Evolutionary conservation across 2,797 vertebrate species (phyloP).

Genomic region (Gypaetus barbatus): DNA sequence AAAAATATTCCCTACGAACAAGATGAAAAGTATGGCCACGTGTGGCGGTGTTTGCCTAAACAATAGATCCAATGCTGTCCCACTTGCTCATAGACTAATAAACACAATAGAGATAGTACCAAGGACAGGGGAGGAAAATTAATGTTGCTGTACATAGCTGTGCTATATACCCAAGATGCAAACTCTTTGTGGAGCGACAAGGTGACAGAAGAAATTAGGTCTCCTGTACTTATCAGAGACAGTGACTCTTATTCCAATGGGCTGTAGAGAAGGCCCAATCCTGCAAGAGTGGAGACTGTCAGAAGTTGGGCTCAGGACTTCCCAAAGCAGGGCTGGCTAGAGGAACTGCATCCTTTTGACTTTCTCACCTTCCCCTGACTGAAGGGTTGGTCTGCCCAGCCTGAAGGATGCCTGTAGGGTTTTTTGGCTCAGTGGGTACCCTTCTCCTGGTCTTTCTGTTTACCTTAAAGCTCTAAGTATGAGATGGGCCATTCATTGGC

Average conservation of each 20-base stretch:
- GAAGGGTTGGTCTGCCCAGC: neutral
- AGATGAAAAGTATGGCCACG: neutral
- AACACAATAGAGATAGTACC: neutral
- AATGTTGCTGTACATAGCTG: neutral
- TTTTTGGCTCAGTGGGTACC: neutral
- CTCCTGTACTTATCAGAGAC: neutral
- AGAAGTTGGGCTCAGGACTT: neutral
- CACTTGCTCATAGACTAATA: neutral
- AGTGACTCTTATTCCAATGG: neutral
- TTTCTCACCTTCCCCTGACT: neutral
- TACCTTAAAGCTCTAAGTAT: neutral
- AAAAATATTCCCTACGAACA: neutral
- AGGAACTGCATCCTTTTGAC: neutral
- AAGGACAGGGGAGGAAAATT: neutral
- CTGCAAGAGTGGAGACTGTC: neutral
- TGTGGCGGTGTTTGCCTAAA: neutral
- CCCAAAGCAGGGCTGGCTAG: neutral
- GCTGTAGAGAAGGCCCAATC: neutral
- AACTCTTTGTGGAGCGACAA: neutral
- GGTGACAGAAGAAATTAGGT: neutral
- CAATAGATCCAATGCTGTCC: neutral
- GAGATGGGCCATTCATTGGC: too few relatives aligned
- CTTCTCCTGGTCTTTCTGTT: neutral
- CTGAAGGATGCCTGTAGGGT: neutral
- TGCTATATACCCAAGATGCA: rapidly evolving